Percentiles rank a stretch among this genome's conserved stretches.
Evolutionary conservation across 2,888 invertebrate genomes (phyloP).

Genomic region (Orchestes rusci): DNA sequence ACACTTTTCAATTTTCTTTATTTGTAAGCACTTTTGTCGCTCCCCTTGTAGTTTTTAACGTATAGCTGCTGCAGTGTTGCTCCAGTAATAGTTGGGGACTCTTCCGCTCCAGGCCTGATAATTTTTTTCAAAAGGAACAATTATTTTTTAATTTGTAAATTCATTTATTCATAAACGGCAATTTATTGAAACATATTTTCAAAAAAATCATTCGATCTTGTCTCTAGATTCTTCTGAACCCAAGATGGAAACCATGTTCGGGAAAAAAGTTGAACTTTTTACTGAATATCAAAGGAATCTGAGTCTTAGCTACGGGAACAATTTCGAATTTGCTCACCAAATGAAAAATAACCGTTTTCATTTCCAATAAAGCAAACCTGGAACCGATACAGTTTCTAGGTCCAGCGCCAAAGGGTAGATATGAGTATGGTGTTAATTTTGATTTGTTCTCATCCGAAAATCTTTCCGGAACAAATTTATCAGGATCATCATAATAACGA

Average conservation of each 20-base stretch:
- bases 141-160: too few relatives aligned
- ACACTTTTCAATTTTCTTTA: too few relatives aligned
- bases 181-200: too few relatives aligned
- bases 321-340: conserved; percentile 35
- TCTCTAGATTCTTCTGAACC: too few relatives aligned
- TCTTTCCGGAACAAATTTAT: conserved; percentile 45
- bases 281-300: conserved; percentile 32
- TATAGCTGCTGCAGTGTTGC: too few relatives aligned
- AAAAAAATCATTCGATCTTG: too few relatives aligned
- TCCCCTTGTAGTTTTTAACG: too few relatives aligned
- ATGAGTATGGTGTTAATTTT: conserved; percentile 45
- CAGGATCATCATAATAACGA: conserved; percentile 43
- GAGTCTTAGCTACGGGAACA: conserved; percentile 33
- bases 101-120: too few relatives aligned
- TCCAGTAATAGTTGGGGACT: too few relatives aligned
- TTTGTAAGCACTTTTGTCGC: too few relatives aligned
- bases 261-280: conserved; percentile 26
- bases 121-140: too few relatives aligned
- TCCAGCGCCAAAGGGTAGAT: conserved; percentile 49
- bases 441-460: conserved; percentile 37
- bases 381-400: conserved; percentile 50
- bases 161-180: too few relatives aligned
- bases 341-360: conserved; percentile 34
- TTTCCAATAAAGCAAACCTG: conserved; percentile 38
- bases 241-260: conserved; percentile 33